Percentiles rank a stretch among this genome's conserved stretches.
Evolutionary conservation across 1,140 invertebrate genomes (phyloP).

Genomic region (Drosophila mauritiana): DNA sequence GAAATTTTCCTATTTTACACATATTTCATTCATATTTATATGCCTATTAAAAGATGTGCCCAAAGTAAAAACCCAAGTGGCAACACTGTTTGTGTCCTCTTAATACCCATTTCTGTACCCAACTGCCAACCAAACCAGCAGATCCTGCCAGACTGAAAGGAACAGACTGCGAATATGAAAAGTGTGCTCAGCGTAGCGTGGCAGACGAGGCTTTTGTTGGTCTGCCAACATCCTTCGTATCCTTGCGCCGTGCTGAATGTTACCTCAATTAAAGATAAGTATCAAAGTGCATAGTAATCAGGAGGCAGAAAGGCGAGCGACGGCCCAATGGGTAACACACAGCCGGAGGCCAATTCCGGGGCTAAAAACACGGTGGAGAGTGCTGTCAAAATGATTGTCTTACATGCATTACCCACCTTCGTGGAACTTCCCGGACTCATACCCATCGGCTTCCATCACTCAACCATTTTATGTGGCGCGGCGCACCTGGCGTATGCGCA

Average conservation of each 20-base stretch:
- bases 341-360: conserved; percentile 14
- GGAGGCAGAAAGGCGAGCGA: conserved; percentile 73
- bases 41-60: too few species aligned
- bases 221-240: conserved; percentile 9
- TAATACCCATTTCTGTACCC: not conserved
- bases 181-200: conserved; percentile 32
- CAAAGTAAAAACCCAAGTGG: not conserved
- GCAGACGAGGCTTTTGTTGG: conserved; percentile 47
- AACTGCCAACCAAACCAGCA: conserved; percentile 1
- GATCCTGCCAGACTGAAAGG: conserved; percentile 29
- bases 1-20: too few species aligned
- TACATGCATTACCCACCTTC: conserved; percentile 73
- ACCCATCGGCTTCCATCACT: conserved; percentile 25
- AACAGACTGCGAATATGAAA: conserved; percentile 25
- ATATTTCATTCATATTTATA: too few species aligned
- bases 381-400: conserved; percentile 81
- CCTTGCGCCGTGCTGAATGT: conserved; percentile 53
- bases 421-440: conserved; percentile 3
- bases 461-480: conserved; percentile 41
- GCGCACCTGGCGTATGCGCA: conserved; percentile 76
- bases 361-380: conserved; percentile 13
- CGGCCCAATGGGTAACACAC: conserved; percentile 61
- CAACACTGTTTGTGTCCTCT: not conserved
- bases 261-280: conserved; percentile 82
- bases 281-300: conserved; percentile 83